Percentiles rank a stretch among this genome's conserved stretches.
phyloP scores from a whole-genome alignment of 53 echinoderm and acorn worm species.

The Crossaster papposus region DNA sequence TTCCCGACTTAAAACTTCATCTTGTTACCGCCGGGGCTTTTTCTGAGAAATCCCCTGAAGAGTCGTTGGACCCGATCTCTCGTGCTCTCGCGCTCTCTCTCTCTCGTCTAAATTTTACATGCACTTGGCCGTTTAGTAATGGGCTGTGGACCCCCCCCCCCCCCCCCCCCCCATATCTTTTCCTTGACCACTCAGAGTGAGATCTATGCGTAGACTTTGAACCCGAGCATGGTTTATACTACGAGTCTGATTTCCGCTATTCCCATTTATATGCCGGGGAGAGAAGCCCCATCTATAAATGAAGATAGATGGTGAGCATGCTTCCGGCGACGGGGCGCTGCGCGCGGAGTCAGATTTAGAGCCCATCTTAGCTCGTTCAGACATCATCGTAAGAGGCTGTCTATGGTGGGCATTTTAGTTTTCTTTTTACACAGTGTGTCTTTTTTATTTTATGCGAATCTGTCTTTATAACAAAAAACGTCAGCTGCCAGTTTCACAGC shows the following conservation, averaged over 20 bases:
- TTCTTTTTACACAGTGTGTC: neutral
- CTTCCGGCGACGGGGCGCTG: conserved; percentile 8
- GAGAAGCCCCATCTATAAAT: conserved; percentile 51
- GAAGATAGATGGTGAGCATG: conserved; percentile 33
- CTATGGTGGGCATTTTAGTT: neutral
- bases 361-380: conserved; percentile 13
- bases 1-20: neutral
- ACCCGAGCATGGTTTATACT: conserved; percentile 1
- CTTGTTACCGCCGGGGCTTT: neutral
- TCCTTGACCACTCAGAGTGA: conserved; percentile 12
- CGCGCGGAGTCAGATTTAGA: conserved; percentile 27
- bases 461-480: neutral
- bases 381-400: conserved; percentile 28
- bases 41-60: conserved; percentile 36
- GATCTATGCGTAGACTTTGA: conserved; percentile 35
- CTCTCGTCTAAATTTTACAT: conserved; percentile 33
- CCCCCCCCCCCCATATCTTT: too few relatives aligned
- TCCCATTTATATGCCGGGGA: conserved; percentile 46
- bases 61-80: neutral
- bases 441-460: neutral
- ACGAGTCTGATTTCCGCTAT: conserved; percentile 4
- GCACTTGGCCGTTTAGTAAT: conserved; percentile 35
- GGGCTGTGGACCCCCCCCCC: neutral
- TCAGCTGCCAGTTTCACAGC: neutral
- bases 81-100: neutral